A percentile compares a stretch with the other conserved stretches of the same genome.
These are phyloP conservation scores for Mythimna impura DNA, from an alignment of 2,888 invertebrate species.

Conservation along the genomic window DNA sequence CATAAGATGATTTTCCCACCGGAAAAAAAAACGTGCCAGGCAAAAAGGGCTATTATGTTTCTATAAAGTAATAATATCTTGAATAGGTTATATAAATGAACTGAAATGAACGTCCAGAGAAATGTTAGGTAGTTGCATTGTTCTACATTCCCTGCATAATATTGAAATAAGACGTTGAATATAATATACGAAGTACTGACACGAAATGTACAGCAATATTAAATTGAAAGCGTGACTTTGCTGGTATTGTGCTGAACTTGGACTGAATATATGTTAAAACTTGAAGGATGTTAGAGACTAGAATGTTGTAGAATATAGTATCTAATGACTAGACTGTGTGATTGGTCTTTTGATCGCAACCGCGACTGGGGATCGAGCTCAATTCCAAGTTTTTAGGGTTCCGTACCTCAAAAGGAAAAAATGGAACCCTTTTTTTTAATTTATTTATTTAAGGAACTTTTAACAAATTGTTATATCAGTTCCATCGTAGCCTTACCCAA, in stretches of 20 bases:
- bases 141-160: not conserved
- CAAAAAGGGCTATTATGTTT: no score
- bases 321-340: no score
- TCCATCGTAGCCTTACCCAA: no score
- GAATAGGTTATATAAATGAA: not conserved
- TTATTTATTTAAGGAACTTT: no score
- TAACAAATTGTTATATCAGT: no score
- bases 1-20: no score
- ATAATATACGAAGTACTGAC: not conserved
- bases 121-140: not conserved
- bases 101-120: not conserved
- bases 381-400: no score
- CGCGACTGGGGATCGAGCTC: no score
- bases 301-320: not conserved
- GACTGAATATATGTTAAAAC: not conserved
- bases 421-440: no score
- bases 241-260: not conserved
- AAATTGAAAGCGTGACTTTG: not conserved
- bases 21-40: no score
- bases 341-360: not conserved
- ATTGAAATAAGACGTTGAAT: constrained; percentile 3
- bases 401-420: no score
- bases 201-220: not conserved
- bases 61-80: no score
- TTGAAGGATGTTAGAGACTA: not conserved